A percentile compares a stretch with the other conserved stretches of the same genome.
Evolutionary conservation across 2,113 vertebrate genomes (phyloP).

Genomic region (Proteles cristata): DNA sequence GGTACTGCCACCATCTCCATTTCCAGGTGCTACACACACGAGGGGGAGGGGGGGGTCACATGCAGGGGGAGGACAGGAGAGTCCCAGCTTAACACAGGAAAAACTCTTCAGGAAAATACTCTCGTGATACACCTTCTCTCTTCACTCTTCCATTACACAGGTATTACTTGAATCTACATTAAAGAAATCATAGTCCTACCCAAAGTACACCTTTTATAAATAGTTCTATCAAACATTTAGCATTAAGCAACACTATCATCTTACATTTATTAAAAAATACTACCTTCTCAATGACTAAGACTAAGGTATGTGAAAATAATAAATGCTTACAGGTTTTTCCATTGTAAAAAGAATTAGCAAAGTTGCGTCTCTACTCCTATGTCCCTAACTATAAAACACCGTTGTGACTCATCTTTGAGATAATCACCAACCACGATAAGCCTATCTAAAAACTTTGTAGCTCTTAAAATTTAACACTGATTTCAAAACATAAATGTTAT

Average conservation of each 20-base stretch:
- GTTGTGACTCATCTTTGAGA: not conserved
- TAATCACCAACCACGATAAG: not conserved
- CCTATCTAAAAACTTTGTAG: not conserved
- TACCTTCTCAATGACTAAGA: not conserved
- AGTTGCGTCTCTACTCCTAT: not conserved
- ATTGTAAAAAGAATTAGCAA: not conserved
- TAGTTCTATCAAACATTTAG: not conserved
- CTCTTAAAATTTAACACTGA: not conserved
- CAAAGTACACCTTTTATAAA: not conserved
- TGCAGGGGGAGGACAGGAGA: no score
- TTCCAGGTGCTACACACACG: constrained; percentile 90
- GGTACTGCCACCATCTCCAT: constrained; percentile 96
- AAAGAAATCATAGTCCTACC: not conserved
- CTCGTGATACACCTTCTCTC: not conserved
- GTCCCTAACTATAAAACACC: not conserved
- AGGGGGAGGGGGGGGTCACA: no score
- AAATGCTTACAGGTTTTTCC: not conserved
- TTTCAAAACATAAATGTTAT: not conserved
- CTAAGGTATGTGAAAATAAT: not conserved
- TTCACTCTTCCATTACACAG: not conserved
- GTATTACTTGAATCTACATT: not conserved
- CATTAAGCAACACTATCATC: not conserved
- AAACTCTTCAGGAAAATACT: not conserved
- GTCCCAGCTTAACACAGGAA: not conserved
- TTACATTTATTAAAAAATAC: not conserved